These are phyloP conservation scores for Vanessa cardui DNA, from an alignment of 2,888 invertebrate species.

Conservation along the genomic window DNA sequence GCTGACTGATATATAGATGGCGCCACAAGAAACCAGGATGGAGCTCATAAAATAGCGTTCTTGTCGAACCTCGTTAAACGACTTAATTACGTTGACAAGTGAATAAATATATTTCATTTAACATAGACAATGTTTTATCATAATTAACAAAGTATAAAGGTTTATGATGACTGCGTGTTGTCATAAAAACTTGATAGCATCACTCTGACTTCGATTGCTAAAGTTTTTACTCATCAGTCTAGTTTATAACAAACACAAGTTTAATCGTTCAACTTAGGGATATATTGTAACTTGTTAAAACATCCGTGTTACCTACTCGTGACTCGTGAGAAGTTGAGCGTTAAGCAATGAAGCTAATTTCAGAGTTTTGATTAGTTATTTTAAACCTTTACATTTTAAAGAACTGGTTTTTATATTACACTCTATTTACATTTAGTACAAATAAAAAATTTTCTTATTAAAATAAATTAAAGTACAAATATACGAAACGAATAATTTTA, in stretches of 20 bases:
- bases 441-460: no score
- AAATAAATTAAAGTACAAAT: no score
- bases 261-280: conserved; percentile 1
- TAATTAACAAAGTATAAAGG: background rate
- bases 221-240: background rate
- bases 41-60: conserved; percentile 64
- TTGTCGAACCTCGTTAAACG: conserved; percentile 62
- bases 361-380: conserved; percentile 1
- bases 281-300: conserved; percentile 6
- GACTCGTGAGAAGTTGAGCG: conserved; percentile 8
- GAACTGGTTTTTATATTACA: background rate
- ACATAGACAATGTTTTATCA: background rate
- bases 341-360: conserved; percentile 8
- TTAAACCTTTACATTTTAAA: background rate
- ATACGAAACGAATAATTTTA: no score
- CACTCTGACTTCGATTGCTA: background rate
- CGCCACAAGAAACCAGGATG: conserved; percentile 59
- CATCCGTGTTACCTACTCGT: conserved; percentile 10
- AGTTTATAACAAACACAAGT: conserved; percentile 2
- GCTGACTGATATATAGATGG: conserved; percentile 57
- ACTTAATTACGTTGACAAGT: conserved; percentile 51
- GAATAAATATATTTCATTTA: conserved; percentile 7
- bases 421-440: no score
- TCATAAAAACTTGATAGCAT: no score
- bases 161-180: no score